Percentiles rank a stretch among this genome's conserved stretches.
Evolutionary conservation across 2,888 invertebrate species (phyloP).

Genomic region (Limnephilus marmoratus): DNA sequence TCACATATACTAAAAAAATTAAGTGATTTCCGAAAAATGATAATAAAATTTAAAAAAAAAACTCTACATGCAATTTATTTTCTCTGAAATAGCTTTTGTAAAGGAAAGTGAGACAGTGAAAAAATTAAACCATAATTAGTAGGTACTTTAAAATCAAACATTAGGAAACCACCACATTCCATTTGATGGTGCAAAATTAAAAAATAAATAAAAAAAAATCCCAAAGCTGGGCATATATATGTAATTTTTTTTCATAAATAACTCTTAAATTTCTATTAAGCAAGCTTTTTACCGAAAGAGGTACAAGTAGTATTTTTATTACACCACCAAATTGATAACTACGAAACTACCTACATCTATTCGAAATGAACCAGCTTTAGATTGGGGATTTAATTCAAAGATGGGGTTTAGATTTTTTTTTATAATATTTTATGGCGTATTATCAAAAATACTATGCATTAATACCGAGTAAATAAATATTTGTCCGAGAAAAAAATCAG

Average conservation of each 20-base stretch:
- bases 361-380: neutral
- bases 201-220: neutral
- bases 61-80: neutral
- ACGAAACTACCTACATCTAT: neutral
- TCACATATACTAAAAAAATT: neutral
- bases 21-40: neutral
- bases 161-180: neutral
- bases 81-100: neutral
- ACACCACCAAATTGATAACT: neutral
- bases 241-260: neutral
- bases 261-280: neutral
- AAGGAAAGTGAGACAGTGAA: neutral
- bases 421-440: too few species aligned
- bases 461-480: too few species aligned
- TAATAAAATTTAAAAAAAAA: neutral
- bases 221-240: neutral
- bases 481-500: too few species aligned
- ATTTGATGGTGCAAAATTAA: neutral
- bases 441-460: too few species aligned
- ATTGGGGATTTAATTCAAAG: neutral
- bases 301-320: neutral
- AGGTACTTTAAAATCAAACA: neutral
- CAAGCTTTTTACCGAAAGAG: neutral
- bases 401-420: neutral
- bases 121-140: neutral